Percentiles rank a stretch among this genome's conserved stretches.
Conservation (phyloP, 2,888 invertebrate genomes). For the Allolobophora icterica region DNA sequence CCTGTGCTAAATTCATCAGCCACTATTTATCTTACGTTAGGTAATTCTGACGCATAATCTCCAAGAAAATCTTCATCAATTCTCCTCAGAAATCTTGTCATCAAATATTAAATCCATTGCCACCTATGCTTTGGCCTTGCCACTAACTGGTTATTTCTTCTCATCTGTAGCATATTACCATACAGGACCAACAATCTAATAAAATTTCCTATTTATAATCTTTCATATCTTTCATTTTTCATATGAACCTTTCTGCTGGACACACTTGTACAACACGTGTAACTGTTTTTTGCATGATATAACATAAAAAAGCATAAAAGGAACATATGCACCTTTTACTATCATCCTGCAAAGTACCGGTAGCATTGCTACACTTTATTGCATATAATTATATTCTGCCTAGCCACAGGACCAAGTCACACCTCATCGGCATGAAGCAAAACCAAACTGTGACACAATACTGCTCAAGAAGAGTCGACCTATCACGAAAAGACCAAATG, state of each 20-base stretch:
- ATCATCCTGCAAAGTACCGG: background rate
- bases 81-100: background rate
- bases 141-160: slow-evolving; percentile 17
- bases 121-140: background rate
- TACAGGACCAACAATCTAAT: background rate
- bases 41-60: background rate
- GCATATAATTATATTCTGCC: background rate
- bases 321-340: background rate
- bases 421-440: background rate
- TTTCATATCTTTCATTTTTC: background rate
- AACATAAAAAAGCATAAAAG: background rate
- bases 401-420: background rate
- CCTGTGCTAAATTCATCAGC: background rate
- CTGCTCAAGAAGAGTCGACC: background rate
- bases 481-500: background rate
- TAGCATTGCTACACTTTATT: background rate
- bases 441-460: background rate
- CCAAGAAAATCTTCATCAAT: background rate
- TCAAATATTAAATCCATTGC: background rate
- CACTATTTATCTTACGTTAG: background rate
- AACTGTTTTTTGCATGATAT: background rate
- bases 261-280: too few species aligned
- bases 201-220: background rate
- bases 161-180: background rate
- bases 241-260: background rate